phyloP scores from a whole-genome alignment of 92 coral and sea anemone genomes.

The Desmophyllum pertusum region DNA sequence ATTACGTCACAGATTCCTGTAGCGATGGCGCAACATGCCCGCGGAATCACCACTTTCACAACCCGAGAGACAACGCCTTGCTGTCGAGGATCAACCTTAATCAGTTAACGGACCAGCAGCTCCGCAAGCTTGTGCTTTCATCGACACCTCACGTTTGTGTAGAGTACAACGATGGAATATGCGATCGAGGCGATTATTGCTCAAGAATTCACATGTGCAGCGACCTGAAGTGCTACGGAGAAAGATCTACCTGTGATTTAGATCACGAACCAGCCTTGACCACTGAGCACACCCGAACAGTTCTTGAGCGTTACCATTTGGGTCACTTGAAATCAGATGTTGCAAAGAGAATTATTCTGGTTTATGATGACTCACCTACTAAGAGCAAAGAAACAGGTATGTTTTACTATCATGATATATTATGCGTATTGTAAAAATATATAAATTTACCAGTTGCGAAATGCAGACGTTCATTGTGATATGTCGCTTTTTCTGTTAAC shows the following conservation, averaged over 20 bases:
- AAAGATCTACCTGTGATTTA: conserved; percentile 47
- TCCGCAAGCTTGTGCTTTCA: conserved; percentile 45
- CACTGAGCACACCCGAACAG: conserved; percentile 43
- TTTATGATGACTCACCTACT: conserved; percentile 47
- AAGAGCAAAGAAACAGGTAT: conserved; percentile 3
- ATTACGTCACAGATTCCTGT: conserved; percentile 48
- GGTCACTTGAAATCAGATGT: conserved; percentile 7
- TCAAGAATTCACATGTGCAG: conserved; percentile 77
- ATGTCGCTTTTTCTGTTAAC: background rate
- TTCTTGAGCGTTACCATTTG: conserved; percentile 49
- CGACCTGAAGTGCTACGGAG: conserved; percentile 51
- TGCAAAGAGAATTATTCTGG: conserved; percentile 53
- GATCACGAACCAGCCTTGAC: conserved; percentile 67
- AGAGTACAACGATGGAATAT: conserved; percentile 61
- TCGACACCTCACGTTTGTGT: conserved; percentile 63
- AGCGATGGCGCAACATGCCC: conserved; percentile 51
- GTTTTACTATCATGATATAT: no score
- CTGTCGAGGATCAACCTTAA: conserved; percentile 47
- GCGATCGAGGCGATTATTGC: conserved; percentile 44
- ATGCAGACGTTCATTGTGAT: background rate
- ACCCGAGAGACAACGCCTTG: conserved; percentile 30
- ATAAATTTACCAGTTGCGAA: no score
- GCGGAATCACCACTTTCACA: conserved; percentile 44
- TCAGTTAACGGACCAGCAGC: conserved; percentile 52
- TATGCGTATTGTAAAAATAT: no score